phyloP scores from a whole-genome alignment of 2,113 vertebrate species.

The Narcine bancroftii region DNA sequence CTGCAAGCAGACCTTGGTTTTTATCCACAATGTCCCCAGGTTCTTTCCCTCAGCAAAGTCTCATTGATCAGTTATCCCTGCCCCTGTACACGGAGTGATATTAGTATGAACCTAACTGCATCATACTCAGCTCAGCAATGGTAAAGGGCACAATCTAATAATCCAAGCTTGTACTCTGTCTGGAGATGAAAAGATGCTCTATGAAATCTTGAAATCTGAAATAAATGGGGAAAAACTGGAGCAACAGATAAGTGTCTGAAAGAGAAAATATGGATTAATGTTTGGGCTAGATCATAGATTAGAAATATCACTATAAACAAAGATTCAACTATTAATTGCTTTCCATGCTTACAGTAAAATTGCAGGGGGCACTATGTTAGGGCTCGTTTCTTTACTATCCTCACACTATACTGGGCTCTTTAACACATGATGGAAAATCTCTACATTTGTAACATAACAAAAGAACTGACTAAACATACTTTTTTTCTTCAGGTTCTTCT shows the following conservation, averaged over 20 bases:
- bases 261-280: not conserved
- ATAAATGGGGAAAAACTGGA: not conserved
- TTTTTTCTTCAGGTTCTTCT: conserved; percentile 76
- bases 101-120: not conserved
- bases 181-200: not conserved
- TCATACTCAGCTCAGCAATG: not conserved
- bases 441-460: not conserved
- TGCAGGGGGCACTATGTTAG: not conserved
- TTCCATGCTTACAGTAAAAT: not conserved
- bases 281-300: not conserved
- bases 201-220: not conserved
- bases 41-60: not conserved
- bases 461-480: not conserved
- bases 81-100: no score
- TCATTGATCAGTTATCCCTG: not conserved
- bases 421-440: not conserved
- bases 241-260: no score
- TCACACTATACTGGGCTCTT: not conserved
- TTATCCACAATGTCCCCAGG: not conserved
- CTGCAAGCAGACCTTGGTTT: not conserved
- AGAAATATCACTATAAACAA: not conserved
- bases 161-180: not conserved
- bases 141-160: not conserved
- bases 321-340: not conserved
- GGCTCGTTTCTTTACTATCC: not conserved